Evolutionary conservation across 2,113 vertebrate genomes (phyloP), one percentile per base, ranked within the genome.

Genomic region (Erythrocebus patas): DNA sequence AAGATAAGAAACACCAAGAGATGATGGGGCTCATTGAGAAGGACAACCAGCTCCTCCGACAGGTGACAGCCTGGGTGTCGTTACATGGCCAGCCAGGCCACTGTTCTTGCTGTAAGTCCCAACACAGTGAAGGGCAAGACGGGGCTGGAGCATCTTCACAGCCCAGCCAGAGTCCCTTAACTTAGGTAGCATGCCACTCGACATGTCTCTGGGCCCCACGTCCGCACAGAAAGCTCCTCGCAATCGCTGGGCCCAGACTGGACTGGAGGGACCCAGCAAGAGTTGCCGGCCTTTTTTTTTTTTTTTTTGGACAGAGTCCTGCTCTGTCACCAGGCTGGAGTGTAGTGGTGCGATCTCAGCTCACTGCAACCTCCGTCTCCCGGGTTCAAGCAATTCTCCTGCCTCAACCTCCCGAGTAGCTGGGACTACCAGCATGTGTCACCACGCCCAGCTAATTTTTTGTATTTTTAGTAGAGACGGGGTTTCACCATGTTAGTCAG

Each of bases 31-130:
- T 80, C 5, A 92, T 97, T 0, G 96, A 98, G 92, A 93, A 95
- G 73, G 98, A 99, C 52, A 99, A 99, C 85, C 10, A 30, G 4
- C 66, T 43, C 0, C 98, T 99, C 17, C 89, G 18, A 6, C 97
- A 99, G 99, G 99, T 99, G 95, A 96, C 20, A 3, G 11, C 18
- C 11, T 5, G 32, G 57, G 84, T 7, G 3, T 10, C 2, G 0
- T 17, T 40, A 27, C 10, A 18, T 12, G 43, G 83, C 13, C 4
- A 10, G 55, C 35, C 8, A 64, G 40, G 25, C 12, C n/a, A 1
- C 17, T 16, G 3, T 32, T 43, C 48, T 10, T 8, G 18, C 18
- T 16, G 5, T 30, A 32, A 14, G 45, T 10, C 13, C 30, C 17
- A 32, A 30, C 2, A 14, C 32, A 11, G n/a, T 0, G 0, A 4